These are phyloP conservation scores for Calypte anna DNA, from an alignment of 2,113 vertebrate species.

Conservation along the genomic window DNA sequence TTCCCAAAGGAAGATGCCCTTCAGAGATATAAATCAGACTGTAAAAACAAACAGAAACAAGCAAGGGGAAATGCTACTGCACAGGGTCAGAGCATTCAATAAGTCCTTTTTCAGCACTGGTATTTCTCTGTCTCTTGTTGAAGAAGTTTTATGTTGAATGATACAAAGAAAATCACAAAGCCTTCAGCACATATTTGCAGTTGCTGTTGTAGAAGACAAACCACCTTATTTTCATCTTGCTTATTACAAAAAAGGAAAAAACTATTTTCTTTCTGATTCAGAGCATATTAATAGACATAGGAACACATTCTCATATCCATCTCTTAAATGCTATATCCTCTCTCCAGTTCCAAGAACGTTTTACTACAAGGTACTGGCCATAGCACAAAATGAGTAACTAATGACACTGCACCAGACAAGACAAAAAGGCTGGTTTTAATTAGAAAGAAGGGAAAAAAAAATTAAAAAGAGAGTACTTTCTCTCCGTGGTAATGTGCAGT, in stretches of 20 bases:
- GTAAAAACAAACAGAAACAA: neutral
- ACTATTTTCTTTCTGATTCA: neutral
- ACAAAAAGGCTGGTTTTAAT: neutral
- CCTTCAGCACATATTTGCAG: neutral
- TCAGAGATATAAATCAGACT: slow-evolving; percentile 21
- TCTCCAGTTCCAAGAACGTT: neutral
- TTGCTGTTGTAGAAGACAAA: neutral
- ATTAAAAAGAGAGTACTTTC: neutral
- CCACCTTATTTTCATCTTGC: neutral
- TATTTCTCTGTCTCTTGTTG: neutral
- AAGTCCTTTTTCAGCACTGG: neutral
- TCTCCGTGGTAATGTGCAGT: neutral
- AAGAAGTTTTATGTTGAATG: neutral
- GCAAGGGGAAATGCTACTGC: neutral
- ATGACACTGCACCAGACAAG: neutral
- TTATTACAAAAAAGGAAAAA: neutral
- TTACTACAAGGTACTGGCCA: neutral
- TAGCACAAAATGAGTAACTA: neutral
- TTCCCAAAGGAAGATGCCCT: slow-evolving; percentile 12
- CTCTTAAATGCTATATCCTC: neutral
- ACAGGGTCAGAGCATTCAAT: neutral
- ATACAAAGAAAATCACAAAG: neutral
- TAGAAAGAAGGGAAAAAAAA: too few species aligned
- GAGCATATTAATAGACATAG: neutral
- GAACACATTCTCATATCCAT: neutral